Conservation (phyloP, 2,113 vertebrate genomes). For the Sclerurus mexicanus region DNA sequence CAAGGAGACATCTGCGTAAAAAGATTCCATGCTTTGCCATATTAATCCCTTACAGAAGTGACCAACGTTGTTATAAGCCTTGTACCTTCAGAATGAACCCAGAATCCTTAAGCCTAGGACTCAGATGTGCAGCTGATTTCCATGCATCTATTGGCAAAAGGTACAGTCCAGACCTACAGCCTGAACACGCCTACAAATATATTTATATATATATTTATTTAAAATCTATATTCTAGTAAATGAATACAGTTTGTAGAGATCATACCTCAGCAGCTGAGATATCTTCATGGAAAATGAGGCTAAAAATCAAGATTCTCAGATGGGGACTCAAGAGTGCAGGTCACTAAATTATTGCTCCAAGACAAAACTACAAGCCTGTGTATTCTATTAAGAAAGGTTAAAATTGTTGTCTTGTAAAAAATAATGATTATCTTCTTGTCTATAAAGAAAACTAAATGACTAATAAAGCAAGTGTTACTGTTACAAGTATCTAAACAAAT, state of each 20-base stretch:
- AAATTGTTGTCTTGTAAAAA: constrained; percentile 63
- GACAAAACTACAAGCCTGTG: constrained; percentile 40
- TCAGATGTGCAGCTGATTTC: constrained; percentile 4
- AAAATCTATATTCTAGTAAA: constrained; percentile 53
- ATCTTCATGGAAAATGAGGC: not conserved
- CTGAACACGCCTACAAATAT: not conserved
- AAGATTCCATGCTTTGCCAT: not conserved
- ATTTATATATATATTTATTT: not conserved
- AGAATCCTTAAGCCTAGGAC: not conserved
- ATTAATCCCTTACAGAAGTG: not conserved
- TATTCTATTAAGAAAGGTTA: constrained; percentile 54
- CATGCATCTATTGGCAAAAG: constrained; percentile 5
- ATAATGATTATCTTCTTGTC: constrained; percentile 58
- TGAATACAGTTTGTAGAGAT: constrained; percentile 44
- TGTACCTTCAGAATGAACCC: not conserved
- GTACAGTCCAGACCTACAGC: not conserved
- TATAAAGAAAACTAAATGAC: constrained; percentile 66
- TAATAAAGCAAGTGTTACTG: constrained; percentile 57
- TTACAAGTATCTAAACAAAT: constrained; percentile 66
- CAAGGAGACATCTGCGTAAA: not conserved
- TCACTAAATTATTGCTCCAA: constrained; percentile 58
- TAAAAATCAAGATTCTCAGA: constrained; percentile 41
- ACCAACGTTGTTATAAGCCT: not conserved
- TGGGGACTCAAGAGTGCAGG: constrained; percentile 38
- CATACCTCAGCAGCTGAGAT: constrained; percentile 57